Conservation (phyloP, 1,140 invertebrate species). For the Gryon sp. region DNA sequence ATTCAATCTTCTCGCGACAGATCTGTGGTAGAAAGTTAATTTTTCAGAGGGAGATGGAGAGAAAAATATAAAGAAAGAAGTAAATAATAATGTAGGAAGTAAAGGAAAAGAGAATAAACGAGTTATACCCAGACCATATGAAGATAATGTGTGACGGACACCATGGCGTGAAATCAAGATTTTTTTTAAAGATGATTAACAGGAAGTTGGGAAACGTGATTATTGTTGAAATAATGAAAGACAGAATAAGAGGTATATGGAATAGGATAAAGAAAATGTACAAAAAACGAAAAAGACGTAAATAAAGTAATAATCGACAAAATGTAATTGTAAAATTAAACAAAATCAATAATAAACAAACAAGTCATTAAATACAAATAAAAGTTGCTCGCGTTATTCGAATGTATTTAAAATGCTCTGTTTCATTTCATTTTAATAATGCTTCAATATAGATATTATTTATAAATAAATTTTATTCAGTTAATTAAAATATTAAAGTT, state of each 20-base stretch:
- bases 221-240: constrained; percentile 45
- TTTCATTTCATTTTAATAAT: no score
- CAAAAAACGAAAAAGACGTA: constrained; percentile 82
- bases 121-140: constrained; percentile 54
- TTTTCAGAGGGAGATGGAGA: constrained; percentile 62
- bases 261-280: constrained; percentile 79
- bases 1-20: constrained; percentile 90
- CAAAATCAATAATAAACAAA: constrained; percentile 58
- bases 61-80: constrained; percentile 33
- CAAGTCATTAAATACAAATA: constrained; percentile 44
- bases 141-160: constrained; percentile 31
- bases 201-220: constrained; percentile 18
- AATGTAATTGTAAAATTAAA: constrained; percentile 70
- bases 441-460: constrained; percentile 34
- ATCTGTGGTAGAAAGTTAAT: constrained; percentile 81
- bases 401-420: constrained; percentile 60
- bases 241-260: constrained; percentile 45
- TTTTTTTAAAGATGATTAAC: constrained; percentile 14
- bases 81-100: constrained; percentile 12
- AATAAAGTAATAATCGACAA: constrained; percentile 81
- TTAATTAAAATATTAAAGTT: no score
- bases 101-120: constrained; percentile 38
- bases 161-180: constrained; percentile 44
- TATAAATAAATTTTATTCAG: no score
- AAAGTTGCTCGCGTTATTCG: constrained; percentile 53